Percentiles rank a stretch among this genome's conserved stretches.
Evolutionary conservation across 2,888 invertebrate species (phyloP).

Genomic region (Drosophila infuscata): DNA sequence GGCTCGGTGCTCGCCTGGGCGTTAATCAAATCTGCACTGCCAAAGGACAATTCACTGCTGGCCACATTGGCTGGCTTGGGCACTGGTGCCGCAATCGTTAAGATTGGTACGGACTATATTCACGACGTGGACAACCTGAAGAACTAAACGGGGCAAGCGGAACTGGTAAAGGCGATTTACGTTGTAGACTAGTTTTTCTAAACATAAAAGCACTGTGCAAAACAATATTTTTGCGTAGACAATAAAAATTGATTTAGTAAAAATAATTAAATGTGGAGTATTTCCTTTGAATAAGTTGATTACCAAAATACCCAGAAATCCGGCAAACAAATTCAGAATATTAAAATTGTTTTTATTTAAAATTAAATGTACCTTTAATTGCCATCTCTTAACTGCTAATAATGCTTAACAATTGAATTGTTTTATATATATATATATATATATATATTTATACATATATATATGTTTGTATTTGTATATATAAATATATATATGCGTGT

Average conservation of each 20-base stretch:
- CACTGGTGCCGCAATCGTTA: slow-evolving; percentile 83
- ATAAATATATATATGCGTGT: neutral
- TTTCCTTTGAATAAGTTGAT: slow-evolving; percentile 2
- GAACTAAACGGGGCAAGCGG: slow-evolving; percentile 41
- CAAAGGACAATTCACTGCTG: slow-evolving; percentile 77
- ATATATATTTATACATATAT: slow-evolving; percentile 11
- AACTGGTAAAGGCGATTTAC: slow-evolving; percentile 24
- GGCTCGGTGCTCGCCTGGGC: slow-evolving; percentile 96
- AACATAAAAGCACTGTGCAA: slow-evolving; percentile 29
- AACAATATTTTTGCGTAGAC: slow-evolving; percentile 23
- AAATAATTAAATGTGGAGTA: slow-evolving; percentile 7
- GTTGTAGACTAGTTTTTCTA: slow-evolving; percentile 34
- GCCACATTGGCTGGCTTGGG: slow-evolving; percentile 82
- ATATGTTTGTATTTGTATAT: neutral
- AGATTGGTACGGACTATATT: slow-evolving; percentile 83
- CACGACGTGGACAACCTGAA: slow-evolving; percentile 82
- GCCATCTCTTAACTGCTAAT: slow-evolving; percentile 74
- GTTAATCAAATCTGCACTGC: slow-evolving; percentile 91
- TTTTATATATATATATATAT: slow-evolving; percentile 33
- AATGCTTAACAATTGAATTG: slow-evolving; percentile 81
- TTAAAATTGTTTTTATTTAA: slow-evolving; percentile 71
- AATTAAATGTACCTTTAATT: slow-evolving; percentile 78
- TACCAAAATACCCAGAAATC: neutral
- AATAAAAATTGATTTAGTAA: slow-evolving; percentile 53
- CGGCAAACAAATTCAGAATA: slow-evolving; percentile 35